Evolutionary conservation across 2,888 invertebrate species (phyloP).

Genomic region (Ectobius pallidus): DNA sequence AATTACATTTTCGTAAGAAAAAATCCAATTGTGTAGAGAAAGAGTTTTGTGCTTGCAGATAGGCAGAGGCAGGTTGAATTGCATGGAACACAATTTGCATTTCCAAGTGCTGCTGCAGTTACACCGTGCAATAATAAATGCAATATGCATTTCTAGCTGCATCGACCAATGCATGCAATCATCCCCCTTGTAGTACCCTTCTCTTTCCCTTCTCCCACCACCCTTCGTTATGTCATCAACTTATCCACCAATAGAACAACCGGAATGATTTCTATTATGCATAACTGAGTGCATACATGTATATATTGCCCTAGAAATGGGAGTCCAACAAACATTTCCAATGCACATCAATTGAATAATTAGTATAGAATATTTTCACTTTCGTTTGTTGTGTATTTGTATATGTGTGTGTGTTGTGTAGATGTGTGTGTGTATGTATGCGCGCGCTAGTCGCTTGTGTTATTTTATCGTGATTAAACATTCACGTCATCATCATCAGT

Average conservation of each 20-base stretch:
- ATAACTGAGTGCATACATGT: not conserved
- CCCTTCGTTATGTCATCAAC: slow-evolving; percentile 28
- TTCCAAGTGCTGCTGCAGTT: slow-evolving; percentile 4
- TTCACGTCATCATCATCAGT: not conserved
- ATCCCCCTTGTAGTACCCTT: slow-evolving; percentile 16
- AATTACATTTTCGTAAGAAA: too few relatives aligned
- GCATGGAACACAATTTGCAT: slow-evolving; percentile 1
- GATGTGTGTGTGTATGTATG: not conserved
- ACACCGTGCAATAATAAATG: slow-evolving; percentile 25
- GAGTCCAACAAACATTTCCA: slow-evolving; percentile 28
- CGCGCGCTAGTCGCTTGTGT: too few relatives aligned
- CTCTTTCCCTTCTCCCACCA: slow-evolving; percentile 5
- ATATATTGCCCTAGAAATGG: slow-evolving; percentile 19
- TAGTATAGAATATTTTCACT: slow-evolving; percentile 23
- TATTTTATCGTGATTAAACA: not conserved
- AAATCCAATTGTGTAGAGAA: too few relatives aligned
- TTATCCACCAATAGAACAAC: slow-evolving; percentile 24
- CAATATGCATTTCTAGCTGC: slow-evolving; percentile 30
- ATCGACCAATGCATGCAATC: slow-evolving; percentile 33
- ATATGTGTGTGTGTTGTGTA: not conserved
- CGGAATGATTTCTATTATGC: slow-evolving; percentile 22
- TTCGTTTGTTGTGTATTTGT: slow-evolving; percentile 3
- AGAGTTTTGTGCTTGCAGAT: too few relatives aligned
- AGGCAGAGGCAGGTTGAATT: not conserved
- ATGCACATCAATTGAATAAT: slow-evolving; percentile 28